Percentiles rank a stretch among this genome's conserved stretches.
phyloP scores from a whole-genome alignment of 35 echinoderm and acorn worm genomes.

The Diadema setosum region DNA sequence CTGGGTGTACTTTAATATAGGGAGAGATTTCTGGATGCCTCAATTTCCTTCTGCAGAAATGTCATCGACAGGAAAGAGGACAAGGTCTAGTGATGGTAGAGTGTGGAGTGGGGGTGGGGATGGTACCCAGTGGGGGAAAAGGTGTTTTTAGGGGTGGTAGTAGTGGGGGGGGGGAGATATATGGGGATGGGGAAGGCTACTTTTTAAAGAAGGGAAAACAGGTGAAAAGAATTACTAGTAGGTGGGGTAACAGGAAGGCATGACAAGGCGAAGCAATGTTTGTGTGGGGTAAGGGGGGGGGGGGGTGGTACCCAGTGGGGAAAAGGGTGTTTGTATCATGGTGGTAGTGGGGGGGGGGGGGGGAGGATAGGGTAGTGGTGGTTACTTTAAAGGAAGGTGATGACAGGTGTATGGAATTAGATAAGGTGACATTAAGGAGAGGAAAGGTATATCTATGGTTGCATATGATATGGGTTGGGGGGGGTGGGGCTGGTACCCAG shows the following conservation, averaged over 20 bases:
- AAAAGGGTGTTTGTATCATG: too few species aligned
- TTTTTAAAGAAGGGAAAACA: too few species aligned
- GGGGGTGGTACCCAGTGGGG: too few species aligned
- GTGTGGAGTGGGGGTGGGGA: neutral
- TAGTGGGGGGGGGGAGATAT: neutral
- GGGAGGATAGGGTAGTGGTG: neutral
- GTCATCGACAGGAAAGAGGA: slow-evolving; percentile 10
- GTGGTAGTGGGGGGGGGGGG: neutral
- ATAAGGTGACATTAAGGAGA: neutral
- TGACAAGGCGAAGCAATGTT: too few species aligned
- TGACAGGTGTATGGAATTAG: neutral
- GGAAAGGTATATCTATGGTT: neutral
- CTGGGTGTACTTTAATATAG: neutral
- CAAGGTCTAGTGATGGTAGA: neutral
- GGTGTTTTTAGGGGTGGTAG: too few species aligned
- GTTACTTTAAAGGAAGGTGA: neutral
- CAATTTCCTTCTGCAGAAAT: neutral
- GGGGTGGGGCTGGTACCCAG: neutral
- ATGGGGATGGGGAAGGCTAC: too few species aligned
- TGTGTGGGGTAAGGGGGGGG: too few species aligned
- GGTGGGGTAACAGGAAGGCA: too few species aligned
- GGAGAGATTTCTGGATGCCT: neutral
- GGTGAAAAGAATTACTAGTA: too few species aligned
- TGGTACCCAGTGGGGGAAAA: too few species aligned
- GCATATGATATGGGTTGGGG: neutral